These are phyloP conservation scores for Amphimallon solstitiale DNA, from an alignment of 2,888 invertebrate genomes.

Conservation along the genomic window DNA sequence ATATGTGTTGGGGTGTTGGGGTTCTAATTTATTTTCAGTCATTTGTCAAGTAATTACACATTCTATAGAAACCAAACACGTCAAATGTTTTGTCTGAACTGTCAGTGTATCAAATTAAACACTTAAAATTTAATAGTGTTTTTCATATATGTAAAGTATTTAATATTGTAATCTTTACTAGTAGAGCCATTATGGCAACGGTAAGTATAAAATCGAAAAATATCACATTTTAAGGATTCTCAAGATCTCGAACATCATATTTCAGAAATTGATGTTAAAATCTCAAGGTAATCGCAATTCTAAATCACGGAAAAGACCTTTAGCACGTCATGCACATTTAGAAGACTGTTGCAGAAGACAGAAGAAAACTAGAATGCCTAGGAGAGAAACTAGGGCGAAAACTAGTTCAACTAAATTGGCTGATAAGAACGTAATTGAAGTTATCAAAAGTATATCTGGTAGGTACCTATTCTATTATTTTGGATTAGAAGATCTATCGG, in stretches of 20 bases:
- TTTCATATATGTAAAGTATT: background rate
- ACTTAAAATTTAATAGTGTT: background rate
- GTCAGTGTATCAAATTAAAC: background rate
- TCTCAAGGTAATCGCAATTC: background rate
- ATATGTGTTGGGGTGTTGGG: too few species aligned
- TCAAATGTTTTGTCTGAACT: too few species aligned
- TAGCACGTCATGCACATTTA: background rate
- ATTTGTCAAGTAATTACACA: too few species aligned
- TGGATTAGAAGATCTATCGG: too few species aligned
- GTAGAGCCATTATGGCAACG: constrained; percentile 6
- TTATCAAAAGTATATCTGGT: constrained; percentile 18
- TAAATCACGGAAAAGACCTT: background rate
- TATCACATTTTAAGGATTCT: background rate
- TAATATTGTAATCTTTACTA: background rate
- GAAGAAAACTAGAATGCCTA: background rate
- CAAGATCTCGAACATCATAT: background rate
- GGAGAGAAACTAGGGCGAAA: background rate
- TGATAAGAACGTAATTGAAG: constrained; percentile 9
- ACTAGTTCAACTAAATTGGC: background rate
- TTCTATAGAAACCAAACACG: too few species aligned
- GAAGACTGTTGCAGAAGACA: background rate
- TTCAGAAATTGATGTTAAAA: constrained; percentile 1
- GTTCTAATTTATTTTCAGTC: too few species aligned
- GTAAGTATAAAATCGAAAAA: background rate
- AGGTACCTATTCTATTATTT: background rate